Evolutionary conservation across 2,888 invertebrate species (phyloP).

Genomic region (Drosophila ezoana): DNA sequence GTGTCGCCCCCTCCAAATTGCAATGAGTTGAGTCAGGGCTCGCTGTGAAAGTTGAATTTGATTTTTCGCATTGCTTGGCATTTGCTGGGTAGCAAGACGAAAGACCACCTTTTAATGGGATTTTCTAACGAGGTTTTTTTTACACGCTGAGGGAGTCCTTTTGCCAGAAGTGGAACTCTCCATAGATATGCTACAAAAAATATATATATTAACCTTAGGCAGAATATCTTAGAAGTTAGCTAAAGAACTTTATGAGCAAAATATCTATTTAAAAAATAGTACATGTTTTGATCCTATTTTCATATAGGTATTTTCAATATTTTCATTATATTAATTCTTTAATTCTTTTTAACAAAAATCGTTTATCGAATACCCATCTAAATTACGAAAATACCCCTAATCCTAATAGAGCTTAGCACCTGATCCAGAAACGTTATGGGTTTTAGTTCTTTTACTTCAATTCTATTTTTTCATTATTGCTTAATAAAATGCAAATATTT

Average conservation of each 20-base stretch:
- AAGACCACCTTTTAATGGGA: constrained; percentile 48
- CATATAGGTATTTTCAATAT: not conserved
- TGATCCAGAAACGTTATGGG: not conserved
- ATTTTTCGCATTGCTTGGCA: constrained; percentile 70
- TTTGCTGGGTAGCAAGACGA: constrained; percentile 19
- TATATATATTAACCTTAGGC: not conserved
- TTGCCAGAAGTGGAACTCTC: not conserved
- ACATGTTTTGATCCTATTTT: no score
- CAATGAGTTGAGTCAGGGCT: constrained; percentile 60
- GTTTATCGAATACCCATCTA: not conserved
- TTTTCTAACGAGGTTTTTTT: constrained; percentile 50
- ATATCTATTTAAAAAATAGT: no score
- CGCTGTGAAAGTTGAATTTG: constrained; percentile 55
- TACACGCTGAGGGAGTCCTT: no score
- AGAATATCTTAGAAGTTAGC: not conserved
- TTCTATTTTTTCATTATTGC: not conserved
- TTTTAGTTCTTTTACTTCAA: not conserved
- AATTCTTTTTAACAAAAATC: not conserved
- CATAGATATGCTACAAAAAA: not conserved
- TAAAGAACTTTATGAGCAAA: not conserved
- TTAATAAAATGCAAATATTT: constrained; percentile 29
- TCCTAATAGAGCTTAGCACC: not conserved
- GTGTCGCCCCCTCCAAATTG: constrained; percentile 38
- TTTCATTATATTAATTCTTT: not conserved
- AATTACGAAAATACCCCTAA: not conserved